Percentiles rank a stretch among this genome's conserved stretches.
These are phyloP conservation scores for Achroia grisella DNA, from an alignment of 1,140 invertebrate genomes.

Conservation along the genomic window DNA sequence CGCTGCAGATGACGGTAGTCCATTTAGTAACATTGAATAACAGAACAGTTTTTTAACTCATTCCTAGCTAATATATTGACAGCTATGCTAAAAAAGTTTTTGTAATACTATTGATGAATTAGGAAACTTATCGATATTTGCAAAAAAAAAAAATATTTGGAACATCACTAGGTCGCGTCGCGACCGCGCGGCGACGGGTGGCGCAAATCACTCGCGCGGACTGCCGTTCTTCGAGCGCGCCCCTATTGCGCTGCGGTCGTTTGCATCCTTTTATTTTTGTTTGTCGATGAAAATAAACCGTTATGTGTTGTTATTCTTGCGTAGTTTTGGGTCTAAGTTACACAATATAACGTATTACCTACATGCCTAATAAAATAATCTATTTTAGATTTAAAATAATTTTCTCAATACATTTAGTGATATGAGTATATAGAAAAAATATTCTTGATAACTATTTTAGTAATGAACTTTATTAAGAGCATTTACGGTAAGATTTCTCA, in stretches of 20 bases:
- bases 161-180: constrained; percentile 49
- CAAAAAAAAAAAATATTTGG: constrained; percentile 11
- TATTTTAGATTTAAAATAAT: no score
- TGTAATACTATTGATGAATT: no score
- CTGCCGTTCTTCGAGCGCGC: constrained; percentile 58
- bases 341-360: no score
- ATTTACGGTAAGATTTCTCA: no score
- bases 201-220: constrained; percentile 69
- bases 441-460: no score
- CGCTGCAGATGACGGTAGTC: background rate
- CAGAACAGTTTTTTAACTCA: no score
- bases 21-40: no score
- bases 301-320: constrained; percentile 3
- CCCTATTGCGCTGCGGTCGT: constrained; percentile 22
- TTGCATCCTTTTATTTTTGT: constrained; percentile 29
- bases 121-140: constrained; percentile 42
- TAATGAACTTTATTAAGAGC: no score
- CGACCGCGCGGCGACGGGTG: constrained; percentile 53
- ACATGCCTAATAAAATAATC: background rate
- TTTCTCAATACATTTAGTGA: no score
- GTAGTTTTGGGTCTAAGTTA: no score
- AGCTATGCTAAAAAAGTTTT: background rate
- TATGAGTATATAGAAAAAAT: no score
- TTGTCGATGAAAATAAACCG: constrained; percentile 27
- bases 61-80: background rate